phyloP scores from a whole-genome alignment of 2,888 invertebrate genomes.

The Tortrix viridana region DNA sequence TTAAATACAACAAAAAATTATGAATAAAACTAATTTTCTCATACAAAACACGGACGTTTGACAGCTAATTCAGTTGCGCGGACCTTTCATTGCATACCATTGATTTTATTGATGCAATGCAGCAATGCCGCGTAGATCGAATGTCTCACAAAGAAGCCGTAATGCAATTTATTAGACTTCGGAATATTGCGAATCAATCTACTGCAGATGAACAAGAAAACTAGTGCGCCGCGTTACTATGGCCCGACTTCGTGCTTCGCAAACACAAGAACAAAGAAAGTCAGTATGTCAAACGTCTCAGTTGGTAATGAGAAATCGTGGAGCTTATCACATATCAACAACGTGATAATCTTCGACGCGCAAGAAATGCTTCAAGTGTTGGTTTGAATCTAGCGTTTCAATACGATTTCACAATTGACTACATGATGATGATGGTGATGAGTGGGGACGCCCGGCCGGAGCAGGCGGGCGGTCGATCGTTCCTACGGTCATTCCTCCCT shows the following conservation, averaged over 20 bases:
- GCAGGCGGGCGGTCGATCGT: too few relatives aligned
- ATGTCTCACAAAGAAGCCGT: conserved; percentile 46
- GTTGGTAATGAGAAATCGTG: conserved; percentile 50
- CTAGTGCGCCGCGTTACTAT: conserved; percentile 49
- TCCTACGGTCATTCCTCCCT: too few relatives aligned
- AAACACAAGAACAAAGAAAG: conserved; percentile 48
- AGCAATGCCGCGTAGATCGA: conserved; percentile 40
- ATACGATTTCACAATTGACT: conserved; percentile 3
- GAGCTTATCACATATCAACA: conserved; percentile 47
- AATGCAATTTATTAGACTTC: conserved; percentile 40
- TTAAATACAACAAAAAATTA: too few relatives aligned
- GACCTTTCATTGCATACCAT: too few relatives aligned
- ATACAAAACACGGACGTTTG: too few relatives aligned
- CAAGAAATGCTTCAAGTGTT: conserved; percentile 24
- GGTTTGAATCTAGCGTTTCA: conserved; percentile 1
- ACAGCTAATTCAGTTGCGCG: too few relatives aligned
- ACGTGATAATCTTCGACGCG: conserved; percentile 46
- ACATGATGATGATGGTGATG: conserved; percentile 28
- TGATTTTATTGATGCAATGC: too few relatives aligned
- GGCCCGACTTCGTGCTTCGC: conserved; percentile 48
- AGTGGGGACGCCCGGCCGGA: too few relatives aligned
- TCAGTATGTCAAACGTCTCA: conserved; percentile 51
- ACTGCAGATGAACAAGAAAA: conserved; percentile 46
- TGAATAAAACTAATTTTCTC: too few relatives aligned
- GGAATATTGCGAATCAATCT: conserved; percentile 30